Evolutionary conservation across 2,113 vertebrate species (phyloP).

Genomic region (Nymphicus hollandicus): DNA sequence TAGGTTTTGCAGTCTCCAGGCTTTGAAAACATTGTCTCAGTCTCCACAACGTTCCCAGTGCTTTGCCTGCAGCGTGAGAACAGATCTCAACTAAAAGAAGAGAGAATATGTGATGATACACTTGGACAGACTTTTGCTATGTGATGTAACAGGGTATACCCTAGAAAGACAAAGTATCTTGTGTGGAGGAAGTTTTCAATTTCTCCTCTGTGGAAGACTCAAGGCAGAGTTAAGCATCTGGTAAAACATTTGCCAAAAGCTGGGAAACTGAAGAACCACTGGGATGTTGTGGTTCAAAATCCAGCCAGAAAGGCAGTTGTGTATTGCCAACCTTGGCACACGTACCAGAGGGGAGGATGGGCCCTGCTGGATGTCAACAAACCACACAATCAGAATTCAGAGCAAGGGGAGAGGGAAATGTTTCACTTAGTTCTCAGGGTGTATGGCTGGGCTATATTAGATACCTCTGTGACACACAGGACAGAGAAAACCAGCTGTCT

Average conservation of each 20-base stretch:
- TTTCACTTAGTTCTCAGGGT: background rate
- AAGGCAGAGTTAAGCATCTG: background rate
- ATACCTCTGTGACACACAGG: rapidly evolving
- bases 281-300: background rate
- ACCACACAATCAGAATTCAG: background rate
- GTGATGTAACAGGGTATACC: background rate
- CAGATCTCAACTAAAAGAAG: background rate
- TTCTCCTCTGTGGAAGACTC: background rate
- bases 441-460: background rate
- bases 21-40: background rate
- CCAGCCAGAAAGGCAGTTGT: background rate
- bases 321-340: background rate
- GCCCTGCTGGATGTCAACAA: background rate
- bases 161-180: background rate
- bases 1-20: background rate
- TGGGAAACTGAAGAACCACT: background rate
- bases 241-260: background rate
- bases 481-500: background rate
- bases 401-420: background rate
- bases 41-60: background rate
- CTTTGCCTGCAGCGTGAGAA: background rate
- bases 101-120: background rate
- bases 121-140: background rate
- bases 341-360: background rate
- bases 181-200: background rate